Evolutionary conservation across 2,797 vertebrate genomes (phyloP), one percentile per base, ranked within the genome.

Genomic region (Acrocephalus scirpaceus): DNA sequence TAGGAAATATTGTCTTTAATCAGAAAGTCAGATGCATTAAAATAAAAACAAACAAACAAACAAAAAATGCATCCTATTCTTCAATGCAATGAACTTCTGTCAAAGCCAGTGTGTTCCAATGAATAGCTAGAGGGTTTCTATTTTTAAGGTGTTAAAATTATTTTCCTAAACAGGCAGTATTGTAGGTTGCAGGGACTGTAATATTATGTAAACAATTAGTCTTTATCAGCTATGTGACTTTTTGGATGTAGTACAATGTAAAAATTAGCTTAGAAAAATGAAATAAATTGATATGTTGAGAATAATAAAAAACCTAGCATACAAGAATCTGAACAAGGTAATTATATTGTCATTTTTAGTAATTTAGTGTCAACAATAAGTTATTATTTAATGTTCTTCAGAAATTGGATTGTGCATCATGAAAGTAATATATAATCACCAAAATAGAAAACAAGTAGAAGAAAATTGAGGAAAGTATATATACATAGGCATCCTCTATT

Each of bases 311-410:
- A 61, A 8, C 0, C 5, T 38, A 57, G 3, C 13, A 40, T 54
- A 67, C 53, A 84, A 75, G 3, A 45, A 72, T 38, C 32, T 32
- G 40, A 86, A 72, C 42, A 92, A 64, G 38, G 76, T 61, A 91
- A 95, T 88, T 87, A 40, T 15, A 53, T 15, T 75, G 47, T 53
- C 14, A 82, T 77, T 86, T 89, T 89, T 78, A 64, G 58, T 78
- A 86, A 92, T 78, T 87, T 80, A 51, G 4, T 80, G 48, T 86
- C 65, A 95, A 81, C 44, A 86, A 15, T 70, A 82, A 51, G 18
- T 62, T 86, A 36, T 92, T 80, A 64, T 82, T 80, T 91, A 87
- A 72, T 87, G 26, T 85, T 91, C 23, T 88, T 83, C 34, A 78
- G 60, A 91, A 92, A 96, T 18, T 87, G 20, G 21, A 51, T 67